These are phyloP conservation scores for Periphyllus acericola DNA, from an alignment of 2,888 invertebrate genomes.

Conservation along the genomic window DNA sequence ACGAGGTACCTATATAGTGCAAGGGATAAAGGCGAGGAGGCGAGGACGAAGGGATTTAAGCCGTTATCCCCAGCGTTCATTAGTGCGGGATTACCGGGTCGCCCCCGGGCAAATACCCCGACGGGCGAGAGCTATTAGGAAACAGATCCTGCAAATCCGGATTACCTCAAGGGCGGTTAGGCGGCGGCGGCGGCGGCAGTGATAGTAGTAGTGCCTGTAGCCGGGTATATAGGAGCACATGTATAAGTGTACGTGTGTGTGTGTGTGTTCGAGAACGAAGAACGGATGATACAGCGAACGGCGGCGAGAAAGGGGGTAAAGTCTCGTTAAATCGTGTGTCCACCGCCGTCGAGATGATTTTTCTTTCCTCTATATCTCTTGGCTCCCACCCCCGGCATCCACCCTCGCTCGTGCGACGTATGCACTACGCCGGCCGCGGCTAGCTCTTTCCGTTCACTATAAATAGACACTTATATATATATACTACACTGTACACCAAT, in stretches of 20 bases:
- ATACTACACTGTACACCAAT: constrained; percentile 1
- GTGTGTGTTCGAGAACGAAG: background rate
- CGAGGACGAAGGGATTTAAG: constrained; percentile 59
- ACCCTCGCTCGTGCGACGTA: background rate
- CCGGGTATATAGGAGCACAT: background rate
- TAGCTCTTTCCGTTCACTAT: background rate
- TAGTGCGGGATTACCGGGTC: constrained; percentile 62
- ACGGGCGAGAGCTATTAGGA: constrained; percentile 56
- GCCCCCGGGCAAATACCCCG: constrained; percentile 52
- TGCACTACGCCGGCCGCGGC: background rate
- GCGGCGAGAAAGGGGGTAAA: background rate
- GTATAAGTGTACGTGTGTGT: background rate
- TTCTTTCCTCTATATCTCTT: constrained; percentile 15
- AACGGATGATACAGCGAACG: background rate
- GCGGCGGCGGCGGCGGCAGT: background rate
- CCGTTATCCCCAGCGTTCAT: constrained; percentile 61
- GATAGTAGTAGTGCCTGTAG: background rate
- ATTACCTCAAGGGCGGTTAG: constrained; percentile 54
- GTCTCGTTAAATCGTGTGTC: constrained; percentile 55
- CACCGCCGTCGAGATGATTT: constrained; percentile 40
- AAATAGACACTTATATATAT: background rate
- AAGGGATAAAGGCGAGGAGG: constrained; percentile 14
- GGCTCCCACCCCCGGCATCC: background rate
- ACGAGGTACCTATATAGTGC: background rate
- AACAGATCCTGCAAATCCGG: constrained; percentile 61